Base-by-base conservation (phyloP, 2,888 invertebrate species). In the Orgyia antiqua region DNA sequence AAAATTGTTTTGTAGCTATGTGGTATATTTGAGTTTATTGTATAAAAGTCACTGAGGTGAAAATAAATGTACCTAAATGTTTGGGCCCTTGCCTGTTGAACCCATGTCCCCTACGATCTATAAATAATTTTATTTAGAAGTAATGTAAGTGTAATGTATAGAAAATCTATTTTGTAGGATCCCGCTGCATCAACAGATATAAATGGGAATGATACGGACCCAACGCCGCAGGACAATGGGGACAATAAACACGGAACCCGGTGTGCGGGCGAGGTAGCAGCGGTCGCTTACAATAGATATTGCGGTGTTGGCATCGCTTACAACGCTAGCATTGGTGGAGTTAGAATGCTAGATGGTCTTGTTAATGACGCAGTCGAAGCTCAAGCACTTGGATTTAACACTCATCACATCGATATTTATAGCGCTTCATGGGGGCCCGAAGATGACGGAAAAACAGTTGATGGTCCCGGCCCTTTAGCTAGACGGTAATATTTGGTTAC, bases 161-260 rank as follows among this genome's bases (percentile, higher is more conserved):
- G 24, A 27, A 34, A 39, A 37, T 28, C 31, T 32, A 42, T 45
- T 55, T 52, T 51, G 35, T 51, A 97, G 94, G 98, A 99, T 86
- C 94, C 95, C 19, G 88, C 91, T 50, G 98, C 99, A 35, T 98
- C 98, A 60, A 95, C 94, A 27, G 99, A 99, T 80, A 96, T 99
- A 74, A 99, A 99, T 74, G 97, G 94, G 60, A 95, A 97, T 76
- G 98, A 99, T 77, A 93, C 93, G 54, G 98, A 99, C 86, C 99
- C 99, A 21, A 97, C 96, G 89, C 99, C 99, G 9, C 93, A 97
- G 76, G 97, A 98, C 87, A 97, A 98, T 84, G 97, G 97, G 19
- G 98, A 98, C 83, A 99, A 99, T 89, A 98, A 98, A 88, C 98
- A 99, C 74, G 99, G 99, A 25, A 99, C 99, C 41, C 89, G 99